phyloP scores from a whole-genome alignment of 2,888 invertebrate species.

The Eilema griseolum region DNA sequence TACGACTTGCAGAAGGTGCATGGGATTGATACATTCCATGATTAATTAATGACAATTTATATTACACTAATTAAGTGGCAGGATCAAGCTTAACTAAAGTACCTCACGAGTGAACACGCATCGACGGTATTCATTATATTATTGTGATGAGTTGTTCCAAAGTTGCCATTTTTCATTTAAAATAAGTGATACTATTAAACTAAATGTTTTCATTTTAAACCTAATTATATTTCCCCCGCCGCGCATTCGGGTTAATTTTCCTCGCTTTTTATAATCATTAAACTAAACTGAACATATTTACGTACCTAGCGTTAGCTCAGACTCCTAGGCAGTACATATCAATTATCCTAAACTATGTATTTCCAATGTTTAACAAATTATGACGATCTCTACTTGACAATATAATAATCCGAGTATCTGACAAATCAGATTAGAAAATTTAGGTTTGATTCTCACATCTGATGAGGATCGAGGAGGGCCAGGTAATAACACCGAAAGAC shows the following conservation, averaged over 20 bases:
- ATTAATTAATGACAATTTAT: not conserved
- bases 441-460: not conserved
- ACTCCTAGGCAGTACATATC: not conserved
- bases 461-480: not conserved
- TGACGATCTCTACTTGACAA: not conserved
- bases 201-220: not conserved
- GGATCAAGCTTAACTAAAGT: not conserved
- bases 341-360: not conserved
- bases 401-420: not conserved
- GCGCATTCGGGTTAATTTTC: not conserved
- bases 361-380: not conserved
- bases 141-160: not conserved
- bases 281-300: not conserved
- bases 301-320: not conserved
- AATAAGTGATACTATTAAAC: not conserved
- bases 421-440: not conserved
- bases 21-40: not conserved
- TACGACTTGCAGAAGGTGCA: not conserved
- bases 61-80: not conserved
- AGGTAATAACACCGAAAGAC: conserved; percentile 13
- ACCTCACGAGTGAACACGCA: not conserved
- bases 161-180: not conserved
- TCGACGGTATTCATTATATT: not conserved
- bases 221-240: not conserved
- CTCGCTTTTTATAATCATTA: not conserved